These are phyloP conservation scores for Champsocephalus esox DNA, from an alignment of 2,797 vertebrate genomes.

Conservation along the genomic window DNA sequence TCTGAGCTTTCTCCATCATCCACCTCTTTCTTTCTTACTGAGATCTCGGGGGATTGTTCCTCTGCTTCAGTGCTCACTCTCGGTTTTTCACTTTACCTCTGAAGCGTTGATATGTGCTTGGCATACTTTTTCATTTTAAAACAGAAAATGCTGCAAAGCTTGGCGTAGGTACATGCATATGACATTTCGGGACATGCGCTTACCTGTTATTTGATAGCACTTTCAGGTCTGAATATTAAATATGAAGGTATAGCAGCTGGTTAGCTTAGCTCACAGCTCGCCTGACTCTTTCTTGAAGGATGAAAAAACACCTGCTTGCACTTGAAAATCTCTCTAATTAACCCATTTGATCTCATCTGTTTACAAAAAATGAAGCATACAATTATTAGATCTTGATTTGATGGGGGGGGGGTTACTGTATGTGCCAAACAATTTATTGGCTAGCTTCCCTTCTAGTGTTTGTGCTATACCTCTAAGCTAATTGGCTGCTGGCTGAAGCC, in stretches of 20 bases:
- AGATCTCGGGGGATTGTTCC: constrained; percentile 73
- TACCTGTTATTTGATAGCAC: neutral
- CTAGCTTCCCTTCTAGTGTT: neutral
- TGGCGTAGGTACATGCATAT: neutral
- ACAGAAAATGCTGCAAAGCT: constrained; percentile 15
- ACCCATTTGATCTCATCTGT: neutral
- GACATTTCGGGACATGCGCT: neutral
- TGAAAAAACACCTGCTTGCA: neutral
- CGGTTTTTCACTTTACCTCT: constrained; percentile 65
- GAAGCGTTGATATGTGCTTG: constrained; percentile 61
- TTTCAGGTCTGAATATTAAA: neutral
- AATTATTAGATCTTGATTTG: neutral
- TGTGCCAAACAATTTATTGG: neutral
- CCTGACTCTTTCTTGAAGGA: neutral
- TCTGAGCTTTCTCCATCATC: constrained; percentile 69
- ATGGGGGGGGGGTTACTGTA: too few relatives aligned
- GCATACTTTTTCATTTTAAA: constrained; percentile 54
- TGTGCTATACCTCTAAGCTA: neutral
- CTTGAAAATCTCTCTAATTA: constrained; percentile 2
- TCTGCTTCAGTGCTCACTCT: constrained; percentile 63
- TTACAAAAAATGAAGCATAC: neutral
- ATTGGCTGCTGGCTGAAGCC: neutral
- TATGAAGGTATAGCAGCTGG: neutral
- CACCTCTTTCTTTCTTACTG: constrained; percentile 63
- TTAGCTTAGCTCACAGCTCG: constrained; percentile 1